These are phyloP conservation scores for Drosophila acutilabella DNA, from an alignment of 2,888 invertebrate species.

Conservation along the genomic window DNA sequence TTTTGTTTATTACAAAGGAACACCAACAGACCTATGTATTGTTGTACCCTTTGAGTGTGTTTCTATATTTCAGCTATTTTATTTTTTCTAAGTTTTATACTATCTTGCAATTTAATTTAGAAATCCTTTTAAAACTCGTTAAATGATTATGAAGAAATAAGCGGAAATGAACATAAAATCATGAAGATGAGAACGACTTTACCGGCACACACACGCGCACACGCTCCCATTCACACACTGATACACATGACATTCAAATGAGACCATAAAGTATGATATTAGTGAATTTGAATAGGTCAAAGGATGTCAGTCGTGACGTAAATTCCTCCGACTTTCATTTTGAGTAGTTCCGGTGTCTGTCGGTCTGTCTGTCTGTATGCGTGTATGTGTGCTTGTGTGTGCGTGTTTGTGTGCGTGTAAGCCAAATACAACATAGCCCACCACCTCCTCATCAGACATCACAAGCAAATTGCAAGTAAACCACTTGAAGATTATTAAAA, in stretches of 20 bases:
- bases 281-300: slow-evolving; percentile 13
- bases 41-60: no score
- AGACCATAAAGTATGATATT: slow-evolving; percentile 20
- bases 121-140: slow-evolving; percentile 24
- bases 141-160: slow-evolving; percentile 38
- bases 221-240: slow-evolving; percentile 9
- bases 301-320: slow-evolving; percentile 48
- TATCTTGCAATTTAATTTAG: slow-evolving; percentile 29
- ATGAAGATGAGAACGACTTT: slow-evolving; percentile 19
- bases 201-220: neutral
- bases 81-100: neutral
- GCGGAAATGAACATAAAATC: slow-evolving; percentile 54
- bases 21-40: no score
- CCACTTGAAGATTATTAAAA: slow-evolving; percentile 75
- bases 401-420: slow-evolving; percentile 63
- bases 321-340: slow-evolving; percentile 17
- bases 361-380: slow-evolving; percentile 6
- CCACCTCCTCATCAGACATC: slow-evolving; percentile 1
- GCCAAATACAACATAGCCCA: slow-evolving; percentile 48
- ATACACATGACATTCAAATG: slow-evolving; percentile 46
- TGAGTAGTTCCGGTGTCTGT: slow-evolving; percentile 6
- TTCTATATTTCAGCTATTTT: no score
- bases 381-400: slow-evolving; percentile 55
- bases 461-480: slow-evolving; percentile 69
- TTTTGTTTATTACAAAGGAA: no score